Evolutionary conservation across 1,140 invertebrate species (phyloP), one percentile per base, ranked within the genome.

Genomic region (Hyles euphorbiae): DNA sequence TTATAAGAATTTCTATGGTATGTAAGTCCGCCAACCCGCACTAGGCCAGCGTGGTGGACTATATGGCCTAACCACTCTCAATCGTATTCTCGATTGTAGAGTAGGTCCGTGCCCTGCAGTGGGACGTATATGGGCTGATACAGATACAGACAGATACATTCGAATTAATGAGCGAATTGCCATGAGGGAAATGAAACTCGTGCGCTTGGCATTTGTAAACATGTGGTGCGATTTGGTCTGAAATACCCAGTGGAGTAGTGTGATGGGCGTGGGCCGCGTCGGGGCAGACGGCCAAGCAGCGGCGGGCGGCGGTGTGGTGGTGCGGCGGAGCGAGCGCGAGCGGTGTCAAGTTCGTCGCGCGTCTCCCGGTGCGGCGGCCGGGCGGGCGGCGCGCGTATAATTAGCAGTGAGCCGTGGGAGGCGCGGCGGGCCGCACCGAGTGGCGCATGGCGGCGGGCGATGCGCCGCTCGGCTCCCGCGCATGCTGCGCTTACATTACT

Each of bases 401-500:
- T 81, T 82, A 84, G 80, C 75, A 81, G 82, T 82, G 67, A 83
- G 82, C 81, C 74, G 75, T 75, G 71, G 79, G 74, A 72, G 76
- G 74, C 76, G 81, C 73, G 73, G 81, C 76, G 69, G 76, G 74
- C 75, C 77, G 79, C 77, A 76, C 72, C 74, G 70, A 70, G 69
- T 61, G 68, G 72, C 71, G 74, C 68, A 67, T 61, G 68, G 72
- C 70, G 73, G 68, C 71, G 72, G 78, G 76, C 78, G 74, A 80
- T 80, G 81, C 76, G 76, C 76, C 73, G 72, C 72, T 68, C 70
- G 67, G 62, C 66, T 59, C 60, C 71, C 59, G 74, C 74, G 83
- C 81, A 95, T 95, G 94, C 91, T 96, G 89, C 92, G 93, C 78
- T 85, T 96, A 84, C 93, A 95, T 79, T 95, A 94, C 88, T 96